A percentile compares a stretch with the other conserved stretches of the same genome.
Conservation (phyloP, 2,888 invertebrate species). For the Meliscaeva auricollis region DNA sequence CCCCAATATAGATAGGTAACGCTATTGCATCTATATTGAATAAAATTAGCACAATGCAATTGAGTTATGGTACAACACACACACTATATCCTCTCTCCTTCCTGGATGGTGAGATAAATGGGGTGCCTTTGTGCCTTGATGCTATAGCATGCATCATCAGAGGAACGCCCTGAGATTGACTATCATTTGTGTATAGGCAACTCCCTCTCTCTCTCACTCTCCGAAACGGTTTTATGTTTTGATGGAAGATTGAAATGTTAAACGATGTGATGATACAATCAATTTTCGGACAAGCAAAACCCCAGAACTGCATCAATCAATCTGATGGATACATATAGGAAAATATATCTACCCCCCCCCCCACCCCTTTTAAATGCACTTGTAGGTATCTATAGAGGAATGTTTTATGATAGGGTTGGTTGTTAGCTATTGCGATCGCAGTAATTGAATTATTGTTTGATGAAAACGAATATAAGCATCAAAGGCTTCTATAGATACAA, state of each 20-base stretch:
- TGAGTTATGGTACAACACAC: slow-evolving; percentile 52
- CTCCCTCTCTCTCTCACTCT: slow-evolving; percentile 1
- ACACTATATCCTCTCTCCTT: slow-evolving; percentile 8
- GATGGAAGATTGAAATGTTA: slow-evolving; percentile 70
- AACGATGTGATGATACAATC: slow-evolving; percentile 73
- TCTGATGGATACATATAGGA: slow-evolving; percentile 10
- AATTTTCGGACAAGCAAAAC: slow-evolving; percentile 66
- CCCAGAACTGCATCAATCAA: slow-evolving; percentile 36
- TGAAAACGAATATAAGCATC: slow-evolving; percentile 4
- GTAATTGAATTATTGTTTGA: slow-evolving; percentile 19
- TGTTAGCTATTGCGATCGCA: background rate
- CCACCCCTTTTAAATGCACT: too few relatives aligned
- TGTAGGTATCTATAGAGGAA: too few relatives aligned
- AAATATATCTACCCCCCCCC: too few relatives aligned
- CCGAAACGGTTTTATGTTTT: slow-evolving; percentile 28
- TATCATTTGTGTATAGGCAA: slow-evolving; percentile 48
- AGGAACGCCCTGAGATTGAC: slow-evolving; percentile 58
- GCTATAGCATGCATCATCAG: background rate
- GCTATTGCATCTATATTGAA: slow-evolving; percentile 62
- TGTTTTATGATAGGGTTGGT: too few relatives aligned
- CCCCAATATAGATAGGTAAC: slow-evolving; percentile 7
- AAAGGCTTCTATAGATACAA: background rate
- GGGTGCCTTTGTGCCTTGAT: background rate
- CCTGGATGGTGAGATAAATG: background rate
- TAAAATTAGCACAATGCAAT: slow-evolving; percentile 73